phyloP scores from a whole-genome alignment of 2,797 vertebrate genomes.

The Sebastes trivittatus region DNA sequence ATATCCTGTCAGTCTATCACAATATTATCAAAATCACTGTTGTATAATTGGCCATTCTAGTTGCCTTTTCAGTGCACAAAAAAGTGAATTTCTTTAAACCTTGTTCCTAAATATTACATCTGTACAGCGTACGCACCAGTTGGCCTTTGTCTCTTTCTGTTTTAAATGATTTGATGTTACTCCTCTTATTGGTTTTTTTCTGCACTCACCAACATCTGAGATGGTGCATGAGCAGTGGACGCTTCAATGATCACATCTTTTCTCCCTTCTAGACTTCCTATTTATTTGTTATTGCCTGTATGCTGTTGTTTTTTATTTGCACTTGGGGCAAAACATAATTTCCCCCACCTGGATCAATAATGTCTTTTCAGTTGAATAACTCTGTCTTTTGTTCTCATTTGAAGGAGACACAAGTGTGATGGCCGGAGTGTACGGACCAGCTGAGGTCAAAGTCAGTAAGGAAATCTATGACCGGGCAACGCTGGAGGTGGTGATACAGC shows the following conservation, averaged over 20 bases:
- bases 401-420: slow-evolving; percentile 90
- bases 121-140: not conserved
- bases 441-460: slow-evolving; percentile 92
- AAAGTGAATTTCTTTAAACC: not conserved
- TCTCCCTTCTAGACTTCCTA: rapidly evolving
- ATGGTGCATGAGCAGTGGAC: not conserved
- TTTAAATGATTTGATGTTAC: not conserved
- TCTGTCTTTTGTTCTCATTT: not conserved
- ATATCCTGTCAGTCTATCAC: not conserved
- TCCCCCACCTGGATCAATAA: not conserved
- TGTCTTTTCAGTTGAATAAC: not conserved
- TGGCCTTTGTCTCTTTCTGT: not conserved
- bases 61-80: not conserved
- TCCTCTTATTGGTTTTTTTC: not conserved
- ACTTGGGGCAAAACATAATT: not conserved
- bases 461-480: slow-evolving; percentile 92
- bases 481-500: slow-evolving; percentile 88
- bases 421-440: slow-evolving; percentile 90
- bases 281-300: not conserved
- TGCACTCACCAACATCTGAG: no score
- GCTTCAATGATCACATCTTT: not conserved
- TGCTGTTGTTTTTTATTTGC: not conserved
- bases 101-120: not conserved
- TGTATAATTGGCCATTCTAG: not conserved
- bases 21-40: not conserved